Conservation (phyloP, 2,797 vertebrate species). For the Enteromius trimaculatus region DNA sequence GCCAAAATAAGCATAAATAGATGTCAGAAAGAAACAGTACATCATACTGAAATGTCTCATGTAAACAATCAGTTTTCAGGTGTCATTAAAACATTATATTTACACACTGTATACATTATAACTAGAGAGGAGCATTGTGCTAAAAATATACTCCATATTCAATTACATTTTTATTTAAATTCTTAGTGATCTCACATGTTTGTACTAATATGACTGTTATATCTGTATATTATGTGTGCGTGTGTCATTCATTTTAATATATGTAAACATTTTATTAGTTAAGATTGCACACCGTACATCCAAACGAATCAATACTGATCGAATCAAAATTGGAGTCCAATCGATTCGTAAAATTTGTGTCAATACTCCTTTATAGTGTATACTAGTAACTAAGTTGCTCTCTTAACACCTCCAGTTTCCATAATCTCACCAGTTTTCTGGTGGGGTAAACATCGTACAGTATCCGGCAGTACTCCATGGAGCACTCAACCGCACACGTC, state of each 20-base stretch:
- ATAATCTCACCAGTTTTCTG: constrained; percentile 88
- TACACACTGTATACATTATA: too few species aligned
- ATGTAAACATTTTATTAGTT: too few species aligned
- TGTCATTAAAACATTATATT: too few species aligned
- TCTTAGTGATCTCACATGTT: not conserved
- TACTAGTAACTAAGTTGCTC: too few species aligned
- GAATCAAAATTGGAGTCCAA: not conserved
- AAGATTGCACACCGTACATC: not conserved
- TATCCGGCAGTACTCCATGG: constrained; percentile 98
- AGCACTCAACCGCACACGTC: constrained; percentile 97
- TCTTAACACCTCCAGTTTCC: not conserved
- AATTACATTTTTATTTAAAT: too few species aligned
- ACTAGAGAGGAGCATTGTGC: too few species aligned
- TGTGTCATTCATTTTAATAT: not conserved
- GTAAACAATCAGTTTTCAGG: not conserved
- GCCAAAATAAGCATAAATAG: not conserved
- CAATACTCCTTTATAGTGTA: not conserved
- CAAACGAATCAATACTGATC: not conserved
- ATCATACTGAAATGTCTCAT: not conserved
- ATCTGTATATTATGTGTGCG: not conserved
- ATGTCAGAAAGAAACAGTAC: too few species aligned
- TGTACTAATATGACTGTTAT: too few species aligned
- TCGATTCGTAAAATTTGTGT: not conserved
- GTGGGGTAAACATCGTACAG: constrained; percentile 95
- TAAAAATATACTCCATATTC: too few species aligned